These are phyloP conservation scores for Drosophila sp. DNA, from an alignment of 1,140 invertebrate species.

Conservation along the genomic window DNA sequence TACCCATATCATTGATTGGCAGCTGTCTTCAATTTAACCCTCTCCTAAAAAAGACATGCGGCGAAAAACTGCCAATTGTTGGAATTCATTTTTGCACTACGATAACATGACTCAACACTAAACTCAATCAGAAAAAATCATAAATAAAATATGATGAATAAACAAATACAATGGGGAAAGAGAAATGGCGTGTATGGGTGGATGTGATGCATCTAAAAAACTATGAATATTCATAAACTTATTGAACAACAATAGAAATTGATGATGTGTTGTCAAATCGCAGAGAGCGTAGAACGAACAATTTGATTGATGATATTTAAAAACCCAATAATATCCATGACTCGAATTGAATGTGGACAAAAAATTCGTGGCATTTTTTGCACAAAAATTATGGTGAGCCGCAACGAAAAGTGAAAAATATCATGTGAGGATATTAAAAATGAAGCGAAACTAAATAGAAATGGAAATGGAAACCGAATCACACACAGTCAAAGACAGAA, in stretches of 20 bases:
- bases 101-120: constrained; percentile 69
- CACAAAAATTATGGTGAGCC: constrained; percentile 51
- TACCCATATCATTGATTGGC: constrained; percentile 2
- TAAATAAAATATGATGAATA: constrained; percentile 68
- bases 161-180: constrained; percentile 66
- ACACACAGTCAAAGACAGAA: constrained; percentile 12
- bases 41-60: constrained; percentile 15
- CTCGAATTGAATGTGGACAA: constrained; percentile 33
- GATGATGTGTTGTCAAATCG: constrained; percentile 81
- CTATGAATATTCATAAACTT: constrained; percentile 82
- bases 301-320: constrained; percentile 71
- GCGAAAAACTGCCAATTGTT: constrained; percentile 19
- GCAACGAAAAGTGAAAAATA: constrained; percentile 51
- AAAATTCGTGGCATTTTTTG: constrained; percentile 46
- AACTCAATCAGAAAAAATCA: constrained; percentile 46
- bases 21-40: constrained; percentile 49
- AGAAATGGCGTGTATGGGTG: constrained; percentile 16
- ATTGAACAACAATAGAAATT: constrained; percentile 81
- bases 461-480: constrained; percentile 32
- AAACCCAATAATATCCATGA: neutral
- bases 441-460: constrained; percentile 53
- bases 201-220: constrained; percentile 53
- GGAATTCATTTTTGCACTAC: constrained; percentile 28
- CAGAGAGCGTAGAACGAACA: constrained; percentile 29
- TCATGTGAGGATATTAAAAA: constrained; percentile 60